Percentiles rank a stretch among this genome's conserved stretches.
These are phyloP conservation scores for Melanostigma gelatinosum DNA, from an alignment of 2,113 vertebrate genomes.

Conservation along the genomic window DNA sequence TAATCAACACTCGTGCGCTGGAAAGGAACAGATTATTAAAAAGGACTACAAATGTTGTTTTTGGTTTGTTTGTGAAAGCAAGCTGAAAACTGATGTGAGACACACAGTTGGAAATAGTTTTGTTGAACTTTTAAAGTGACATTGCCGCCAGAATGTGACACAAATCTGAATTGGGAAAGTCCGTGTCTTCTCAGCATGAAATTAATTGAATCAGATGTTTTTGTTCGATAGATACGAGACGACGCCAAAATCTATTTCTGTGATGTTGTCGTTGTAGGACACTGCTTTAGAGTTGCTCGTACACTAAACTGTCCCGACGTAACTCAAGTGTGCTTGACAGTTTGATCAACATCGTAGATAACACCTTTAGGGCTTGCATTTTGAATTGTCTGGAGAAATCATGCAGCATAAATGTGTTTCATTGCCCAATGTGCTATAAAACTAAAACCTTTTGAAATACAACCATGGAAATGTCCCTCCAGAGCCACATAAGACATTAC, in stretches of 20 bases:
- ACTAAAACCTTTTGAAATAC: not conserved
- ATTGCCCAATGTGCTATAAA: not conserved
- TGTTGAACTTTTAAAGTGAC: not conserved
- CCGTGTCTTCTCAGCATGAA: not conserved
- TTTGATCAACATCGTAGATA: not conserved
- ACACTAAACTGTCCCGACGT: not conserved
- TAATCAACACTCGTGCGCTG: conserved; percentile 40
- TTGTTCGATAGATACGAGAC: not conserved
- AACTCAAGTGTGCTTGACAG: not conserved
- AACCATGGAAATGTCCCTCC: not conserved
- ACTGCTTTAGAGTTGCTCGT: not conserved
- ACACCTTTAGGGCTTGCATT: not conserved
- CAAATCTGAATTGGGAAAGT: not conserved
- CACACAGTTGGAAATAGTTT: conserved; percentile 1
- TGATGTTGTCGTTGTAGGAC: not conserved
- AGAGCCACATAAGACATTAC: not conserved
- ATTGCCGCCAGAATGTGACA: not conserved
- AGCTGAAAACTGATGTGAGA: conserved; percentile 15
- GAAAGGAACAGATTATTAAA: conserved; percentile 49
- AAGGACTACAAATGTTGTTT: conserved; percentile 19
- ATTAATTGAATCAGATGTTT: not conserved
- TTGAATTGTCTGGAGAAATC: not conserved
- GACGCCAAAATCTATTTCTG: not conserved
- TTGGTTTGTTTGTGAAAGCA: conserved; percentile 8
- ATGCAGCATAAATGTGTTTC: not conserved